phyloP scores from a whole-genome alignment of 2,888 invertebrate genomes.

The Cepaea hortensis region DNA sequence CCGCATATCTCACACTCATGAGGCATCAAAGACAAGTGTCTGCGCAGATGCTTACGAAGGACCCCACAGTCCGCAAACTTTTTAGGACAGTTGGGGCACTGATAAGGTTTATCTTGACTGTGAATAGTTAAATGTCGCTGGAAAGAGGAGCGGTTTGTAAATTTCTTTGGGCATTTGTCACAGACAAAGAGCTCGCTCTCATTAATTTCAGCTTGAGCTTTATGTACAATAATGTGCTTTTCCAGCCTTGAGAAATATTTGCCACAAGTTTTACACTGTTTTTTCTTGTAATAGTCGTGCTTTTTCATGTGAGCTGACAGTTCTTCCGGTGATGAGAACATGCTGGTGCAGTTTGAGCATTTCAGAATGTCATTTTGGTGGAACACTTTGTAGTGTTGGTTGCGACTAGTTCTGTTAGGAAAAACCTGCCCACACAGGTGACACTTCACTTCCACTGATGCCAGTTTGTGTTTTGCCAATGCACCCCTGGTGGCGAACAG shows the following conservation, averaged over 20 bases:
- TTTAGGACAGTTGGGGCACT: conserved; percentile 38
- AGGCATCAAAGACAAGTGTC: conserved; percentile 33
- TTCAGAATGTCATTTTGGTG: conserved; percentile 36
- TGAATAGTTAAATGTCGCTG: conserved; percentile 40
- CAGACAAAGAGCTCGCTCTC: conserved; percentile 46
- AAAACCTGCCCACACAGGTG: conserved; percentile 42
- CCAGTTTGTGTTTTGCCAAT: conserved; percentile 42
- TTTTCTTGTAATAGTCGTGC: conserved; percentile 37
- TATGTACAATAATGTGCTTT: conserved; percentile 36
- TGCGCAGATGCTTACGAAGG: conserved; percentile 32
- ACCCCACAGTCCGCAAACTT: conserved; percentile 39
- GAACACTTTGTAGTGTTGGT: conserved; percentile 28
- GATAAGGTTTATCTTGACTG: conserved; percentile 39
- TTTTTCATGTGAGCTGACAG: conserved; percentile 34
- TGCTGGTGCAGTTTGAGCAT: conserved; percentile 30
- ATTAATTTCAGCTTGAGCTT: conserved; percentile 27
- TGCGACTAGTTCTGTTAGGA: conserved; percentile 45
- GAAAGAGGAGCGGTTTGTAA: conserved; percentile 31
- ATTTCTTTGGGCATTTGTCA: conserved; percentile 46
- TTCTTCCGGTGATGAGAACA: conserved; percentile 38
- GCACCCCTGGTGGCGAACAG: conserved; percentile 32
- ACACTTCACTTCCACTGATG: conserved; percentile 39
- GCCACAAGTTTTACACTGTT: conserved; percentile 44
- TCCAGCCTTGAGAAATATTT: conserved; percentile 43
- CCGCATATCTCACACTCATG: conserved; percentile 47